Evolutionary conservation across 2,888 invertebrate species (phyloP), one percentile per base, ranked within the genome.

Genomic region (Yponomeuta evonymella): DNA sequence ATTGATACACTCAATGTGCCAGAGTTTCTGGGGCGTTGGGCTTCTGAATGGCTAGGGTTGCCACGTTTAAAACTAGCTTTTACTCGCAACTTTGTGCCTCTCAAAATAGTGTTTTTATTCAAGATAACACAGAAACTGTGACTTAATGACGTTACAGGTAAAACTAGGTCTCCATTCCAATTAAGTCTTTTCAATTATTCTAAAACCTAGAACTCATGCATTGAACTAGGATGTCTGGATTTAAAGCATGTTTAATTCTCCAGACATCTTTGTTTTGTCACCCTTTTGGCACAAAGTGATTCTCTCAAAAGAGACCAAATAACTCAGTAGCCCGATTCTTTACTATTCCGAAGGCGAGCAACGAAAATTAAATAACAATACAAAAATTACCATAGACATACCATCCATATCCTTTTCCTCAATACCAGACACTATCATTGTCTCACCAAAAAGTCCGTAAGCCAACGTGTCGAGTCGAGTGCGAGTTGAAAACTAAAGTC

Each of bases 1-100:
- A 90, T 88, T 90, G 90, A 90, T 90, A 89, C 89, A 86, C 87
- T 88, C 87, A 79, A 81, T 81, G 84, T 78, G 15, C 70, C 62
- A 48, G 68, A 15, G n/a, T 33, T 36, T 23, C 23, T 67, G 68
- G 64, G 58, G 36, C 43, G 9, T n/a, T 33, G 63, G 48, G 43
- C 62, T 62, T 9, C 68, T 58, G 51, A 15, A 58, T 58, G 43
- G 63, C 3, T 79, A 90, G 90, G 90, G 91, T 79, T 90, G 86
- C 0, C 80, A 77, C 74, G 43, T 43, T 43, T 5, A 43, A 43
- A 43, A 43, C 43, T 43, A 43, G 43, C 43, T 8, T 8, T 43
- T 6, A 43, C 6, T 1, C 43, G 43, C 43, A 43, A 43, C 43
- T 43, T 43, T 8, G 43, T 8, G 43, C 43, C 6, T 8, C 43